Conservation (phyloP, 2,888 invertebrate genomes). For the Dynastes grantii region DNA sequence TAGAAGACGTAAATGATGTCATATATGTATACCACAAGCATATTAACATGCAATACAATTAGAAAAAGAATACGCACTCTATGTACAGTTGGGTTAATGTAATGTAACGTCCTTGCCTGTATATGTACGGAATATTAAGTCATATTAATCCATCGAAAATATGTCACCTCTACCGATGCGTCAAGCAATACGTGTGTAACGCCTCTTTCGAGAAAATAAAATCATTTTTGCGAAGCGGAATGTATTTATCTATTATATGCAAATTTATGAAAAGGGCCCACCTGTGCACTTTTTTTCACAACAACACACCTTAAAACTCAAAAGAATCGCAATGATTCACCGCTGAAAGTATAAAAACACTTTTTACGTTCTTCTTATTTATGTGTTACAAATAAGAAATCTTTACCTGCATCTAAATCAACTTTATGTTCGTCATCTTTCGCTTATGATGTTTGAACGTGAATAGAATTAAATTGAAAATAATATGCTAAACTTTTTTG, state of each 20-base stretch:
- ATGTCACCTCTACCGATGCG: conserved; percentile 24
- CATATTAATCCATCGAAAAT: conserved; percentile 42
- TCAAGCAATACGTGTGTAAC: conserved; percentile 4
- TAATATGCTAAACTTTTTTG: too few relatives aligned
- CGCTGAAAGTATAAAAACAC: conserved; percentile 4
- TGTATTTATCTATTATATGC: conserved; percentile 48
- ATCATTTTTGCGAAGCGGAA: neutral
- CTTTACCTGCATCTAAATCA: neutral
- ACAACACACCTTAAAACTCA: conserved; percentile 49
- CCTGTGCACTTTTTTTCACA: conserved; percentile 35
- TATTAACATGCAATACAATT: conserved; percentile 45
- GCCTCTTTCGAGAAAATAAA: conserved; percentile 38
- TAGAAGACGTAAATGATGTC: conserved; percentile 22
- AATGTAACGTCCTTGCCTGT: conserved; percentile 45
- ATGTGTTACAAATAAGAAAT: conserved; percentile 36
- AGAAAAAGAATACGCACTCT: conserved; percentile 45
- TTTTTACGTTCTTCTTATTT: conserved; percentile 1
- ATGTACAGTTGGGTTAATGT: conserved; percentile 46
- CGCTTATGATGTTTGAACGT: conserved; percentile 7
- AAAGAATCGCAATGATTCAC: conserved; percentile 42
- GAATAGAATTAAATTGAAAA: neutral
- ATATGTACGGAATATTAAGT: conserved; percentile 41
- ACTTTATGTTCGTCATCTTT: conserved; percentile 5
- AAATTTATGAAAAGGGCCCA: conserved; percentile 43
- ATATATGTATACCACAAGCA: conserved; percentile 9